Base-by-base conservation (phyloP, 2,888 invertebrate genomes). In the Caenorhabditis auriculariae region DNA sequence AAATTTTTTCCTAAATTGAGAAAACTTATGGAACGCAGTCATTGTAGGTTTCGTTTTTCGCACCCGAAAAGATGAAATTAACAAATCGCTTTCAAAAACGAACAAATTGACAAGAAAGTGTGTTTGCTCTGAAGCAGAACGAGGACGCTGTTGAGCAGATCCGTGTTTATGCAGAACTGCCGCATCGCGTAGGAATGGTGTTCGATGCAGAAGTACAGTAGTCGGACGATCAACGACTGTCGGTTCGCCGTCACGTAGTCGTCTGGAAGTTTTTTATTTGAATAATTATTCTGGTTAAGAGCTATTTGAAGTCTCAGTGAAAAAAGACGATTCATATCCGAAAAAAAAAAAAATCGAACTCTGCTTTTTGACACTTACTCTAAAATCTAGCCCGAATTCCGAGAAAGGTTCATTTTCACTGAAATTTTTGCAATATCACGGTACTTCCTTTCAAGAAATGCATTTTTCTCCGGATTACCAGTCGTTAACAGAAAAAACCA, bases 131-230 rank as follows among this genome's bases (percentile, higher is more conserved):
- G 72, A 27, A 78, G 61, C 7, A 72, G 65, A 77, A 95, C 91
- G 75, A 98, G 87, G 83, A 96, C 92, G 83, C 92, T 88, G 83
- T 92, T 89, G 70, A 98, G 87, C 74, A 98, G 87, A 86, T 98
- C 94, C 86, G 93, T 94, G 86, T 91, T 91, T 81, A 96, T 87
- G 84, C 95, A 90, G 85, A 93, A 95, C 83, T 93, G 93, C 84
- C 95, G 94, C 84, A 96, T 94, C 9, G 63, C 59, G 23, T 61
- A 61, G 0, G 67, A 62, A 86, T 99, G 98, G 86, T 98, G 96
- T 83, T 98, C 96, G 46, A 98, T 93, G 85, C 96, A 99, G 85
- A 96, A 99, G 38, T 94, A 90, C 69, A 98, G 86, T 75, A 99
- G 87, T 83, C 98, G 96, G 77, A 99, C 85, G 66, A 98, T 93